phyloP scores from a whole-genome alignment of 2,888 invertebrate species.

The Amphimallon solstitiale region DNA sequence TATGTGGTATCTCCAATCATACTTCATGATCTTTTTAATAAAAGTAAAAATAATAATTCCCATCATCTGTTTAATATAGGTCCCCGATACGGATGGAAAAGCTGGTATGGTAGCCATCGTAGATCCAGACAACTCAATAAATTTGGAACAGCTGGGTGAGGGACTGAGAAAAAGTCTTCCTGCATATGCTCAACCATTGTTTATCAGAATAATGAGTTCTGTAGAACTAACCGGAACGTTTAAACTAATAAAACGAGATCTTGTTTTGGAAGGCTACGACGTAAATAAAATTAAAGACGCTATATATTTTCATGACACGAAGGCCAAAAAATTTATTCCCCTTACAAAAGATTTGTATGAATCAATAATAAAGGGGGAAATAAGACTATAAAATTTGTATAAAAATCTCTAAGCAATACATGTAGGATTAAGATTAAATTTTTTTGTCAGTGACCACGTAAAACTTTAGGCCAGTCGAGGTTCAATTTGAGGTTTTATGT shows the following conservation, averaged over 20 bases:
- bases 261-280: constrained; percentile 88
- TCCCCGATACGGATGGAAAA: constrained; percentile 83
- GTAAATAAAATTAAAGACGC: constrained; percentile 74
- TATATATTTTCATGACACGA: constrained; percentile 71
- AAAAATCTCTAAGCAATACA: not conserved
- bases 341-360: constrained; percentile 54
- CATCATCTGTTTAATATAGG: constrained; percentile 61
- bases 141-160: constrained; percentile 70
- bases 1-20: too few species aligned
- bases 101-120: constrained; percentile 95
- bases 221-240: constrained; percentile 90
- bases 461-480: too few species aligned
- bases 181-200: constrained; percentile 88
- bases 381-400: constrained; percentile 44
- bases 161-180: constrained; percentile 80
- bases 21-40: too few species aligned
- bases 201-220: constrained; percentile 80
- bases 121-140: constrained; percentile 71
- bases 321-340: constrained; percentile 52
- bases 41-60: not conserved
- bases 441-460: too few species aligned
- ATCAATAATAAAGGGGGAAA: constrained; percentile 54
- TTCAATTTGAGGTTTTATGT: too few species aligned
- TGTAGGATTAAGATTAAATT: not conserved
- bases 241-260: constrained; percentile 89